A percentile compares a stretch with the other conserved stretches of the same genome.
phyloP scores from a whole-genome alignment of 2,888 invertebrate genomes.

The Diaperis boleti region DNA sequence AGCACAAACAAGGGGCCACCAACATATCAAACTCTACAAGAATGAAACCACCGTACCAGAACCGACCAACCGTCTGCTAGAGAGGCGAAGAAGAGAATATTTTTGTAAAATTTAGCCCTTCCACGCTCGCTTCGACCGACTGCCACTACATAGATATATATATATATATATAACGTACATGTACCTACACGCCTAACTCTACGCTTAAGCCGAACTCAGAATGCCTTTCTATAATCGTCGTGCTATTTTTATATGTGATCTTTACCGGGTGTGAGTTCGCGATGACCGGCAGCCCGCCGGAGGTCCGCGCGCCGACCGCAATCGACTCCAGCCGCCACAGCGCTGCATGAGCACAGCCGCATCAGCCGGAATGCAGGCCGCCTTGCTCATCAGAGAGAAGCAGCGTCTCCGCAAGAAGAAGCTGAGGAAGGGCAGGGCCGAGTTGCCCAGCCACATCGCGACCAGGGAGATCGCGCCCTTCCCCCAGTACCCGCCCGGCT shows the following conservation, averaged over 20 bases:
- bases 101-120: slow-evolving; percentile 36
- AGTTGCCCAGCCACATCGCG: slow-evolving; percentile 89
- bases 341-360: slow-evolving; percentile 67
- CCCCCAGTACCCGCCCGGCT: slow-evolving; percentile 84
- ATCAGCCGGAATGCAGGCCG: slow-evolving; percentile 89
- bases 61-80: slow-evolving; percentile 15
- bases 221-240: slow-evolving; percentile 32
- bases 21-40: slow-evolving; percentile 43
- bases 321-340: too few relatives aligned
- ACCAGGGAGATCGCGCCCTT: slow-evolving; percentile 89
- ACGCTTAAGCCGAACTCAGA: slow-evolving; percentile 36
- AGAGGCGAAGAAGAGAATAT: too few relatives aligned
- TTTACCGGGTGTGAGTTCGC: slow-evolving; percentile 4
- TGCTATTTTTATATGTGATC: slow-evolving; percentile 31
- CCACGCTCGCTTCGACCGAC: slow-evolving; percentile 39
- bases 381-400: slow-evolving; percentile 91
- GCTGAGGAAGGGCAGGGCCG: slow-evolving; percentile 79
- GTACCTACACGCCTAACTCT: slow-evolving; percentile 35
- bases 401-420: slow-evolving; percentile 88
- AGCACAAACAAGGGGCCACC: slow-evolving; percentile 52
- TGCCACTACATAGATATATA: too few relatives aligned
- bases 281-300: slow-evolving; percentile 17
- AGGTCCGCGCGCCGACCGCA: background rate
- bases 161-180: too few relatives aligned
- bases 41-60: slow-evolving; percentile 16